A percentile compares a stretch with the other conserved stretches of the same genome.
Evolutionary conservation across 2,888 invertebrate genomes (phyloP).

Genomic region (Patella caerulea): DNA sequence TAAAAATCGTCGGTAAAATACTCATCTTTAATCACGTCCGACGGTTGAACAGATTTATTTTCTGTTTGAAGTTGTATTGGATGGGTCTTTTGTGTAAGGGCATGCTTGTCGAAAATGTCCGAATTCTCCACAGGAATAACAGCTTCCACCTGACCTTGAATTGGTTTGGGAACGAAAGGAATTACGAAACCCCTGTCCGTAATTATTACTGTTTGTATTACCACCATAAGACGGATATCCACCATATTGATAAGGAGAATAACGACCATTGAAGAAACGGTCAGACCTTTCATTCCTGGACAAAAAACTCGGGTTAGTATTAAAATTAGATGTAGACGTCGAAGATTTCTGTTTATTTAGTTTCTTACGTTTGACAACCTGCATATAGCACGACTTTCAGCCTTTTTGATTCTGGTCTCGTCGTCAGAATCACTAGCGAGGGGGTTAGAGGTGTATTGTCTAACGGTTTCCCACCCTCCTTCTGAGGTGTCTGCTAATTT

Average conservation of each 20-base stretch:
- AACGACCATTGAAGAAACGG: neutral
- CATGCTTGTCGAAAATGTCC: conserved; percentile 26
- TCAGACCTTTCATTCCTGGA: neutral
- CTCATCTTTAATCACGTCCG: too few relatives aligned
- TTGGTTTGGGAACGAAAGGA: too few relatives aligned
- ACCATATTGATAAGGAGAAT: neutral
- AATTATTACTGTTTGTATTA: too few relatives aligned
- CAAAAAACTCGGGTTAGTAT: neutral
- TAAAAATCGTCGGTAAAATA: too few relatives aligned
- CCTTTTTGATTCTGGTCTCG: conserved; percentile 30
- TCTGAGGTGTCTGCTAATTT: conserved; percentile 33
- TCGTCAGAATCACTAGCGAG: conserved; percentile 37
- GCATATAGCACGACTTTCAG: conserved; percentile 32
- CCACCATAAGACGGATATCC: conserved; percentile 29
- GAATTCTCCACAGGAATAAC: too few relatives aligned
- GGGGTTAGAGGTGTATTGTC: conserved; percentile 32
- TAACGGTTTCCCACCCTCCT: conserved; percentile 35
- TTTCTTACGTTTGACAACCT: conserved; percentile 22
- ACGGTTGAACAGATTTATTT: too few relatives aligned
- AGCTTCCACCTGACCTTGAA: too few relatives aligned
- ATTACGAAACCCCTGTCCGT: too few relatives aligned
- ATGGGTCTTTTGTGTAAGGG: too few relatives aligned
- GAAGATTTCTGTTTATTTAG: neutral
- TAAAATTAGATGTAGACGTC: neutral
- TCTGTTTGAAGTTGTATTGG: too few relatives aligned